Base-by-base conservation (phyloP, 1,140 invertebrate species). In the Drepana arcuata region DNA sequence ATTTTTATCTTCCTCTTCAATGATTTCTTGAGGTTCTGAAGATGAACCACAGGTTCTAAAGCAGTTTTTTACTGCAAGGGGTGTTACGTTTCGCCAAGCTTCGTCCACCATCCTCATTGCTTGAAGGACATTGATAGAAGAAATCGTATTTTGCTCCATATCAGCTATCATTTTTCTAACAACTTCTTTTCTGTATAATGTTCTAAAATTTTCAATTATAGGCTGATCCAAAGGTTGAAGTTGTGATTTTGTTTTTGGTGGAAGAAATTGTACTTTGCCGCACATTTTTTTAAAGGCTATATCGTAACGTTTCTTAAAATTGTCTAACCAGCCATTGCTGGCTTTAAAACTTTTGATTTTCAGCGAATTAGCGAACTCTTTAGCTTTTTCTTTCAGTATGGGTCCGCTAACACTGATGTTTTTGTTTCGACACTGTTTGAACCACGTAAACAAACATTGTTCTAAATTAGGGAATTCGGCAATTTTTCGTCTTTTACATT, bases 391-490 rank as follows among this genome's bases (percentile, higher is more conserved):
- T 38, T 59, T 52, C 28, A 74, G 26, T 34, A 77, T 34, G 27
- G 44, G 41, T 34, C 64, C 54, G 35, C 44, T 49, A 34, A 77
- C 39, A 30, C 47, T 50, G 33, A 65, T 50, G 21, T 71, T 67
- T 50, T 68, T 48, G 28, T 47, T 48, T 21, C 64, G 35, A 52
- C 48, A 57, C 48, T 62, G 44, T 26, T 52, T 41, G 41, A 72
- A 61, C 65, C 69, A 72, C 72, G 32, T 74, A 65, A 46, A 16
- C 31, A 58, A 46, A 71, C 68, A 72, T 87, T 77, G 71, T 84
- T 48, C 85, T 71, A 23, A 88, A 66, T 66, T 15, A 39, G 43
- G 39, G 23, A 39, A 43, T 36, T 37, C 28, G 14, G 14, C 40
- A 25, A 18, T 21, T 21, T 21, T 21, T 21, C 18, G 18, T 21